Evolutionary conservation across 2,797 vertebrate species (phyloP).

Genomic region (Podarcis siculus): DNA sequence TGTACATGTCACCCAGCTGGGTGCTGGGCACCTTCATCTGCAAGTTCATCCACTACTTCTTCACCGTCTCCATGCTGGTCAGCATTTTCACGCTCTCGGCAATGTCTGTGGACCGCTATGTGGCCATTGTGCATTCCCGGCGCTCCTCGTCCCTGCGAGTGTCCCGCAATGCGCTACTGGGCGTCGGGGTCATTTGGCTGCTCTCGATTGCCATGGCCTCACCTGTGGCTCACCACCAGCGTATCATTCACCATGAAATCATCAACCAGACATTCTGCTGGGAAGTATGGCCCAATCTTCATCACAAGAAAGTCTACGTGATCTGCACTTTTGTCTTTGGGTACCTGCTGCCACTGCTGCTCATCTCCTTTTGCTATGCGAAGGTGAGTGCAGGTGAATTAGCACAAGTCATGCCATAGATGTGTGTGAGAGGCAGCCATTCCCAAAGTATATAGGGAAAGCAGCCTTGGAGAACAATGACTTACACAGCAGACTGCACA

Average conservation of each 20-base stretch:
- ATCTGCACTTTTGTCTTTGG: slow-evolving; percentile 95
- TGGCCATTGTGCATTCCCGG: slow-evolving; percentile 95
- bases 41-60: slow-evolving; percentile 97
- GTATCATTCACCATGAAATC: slow-evolving; percentile 79
- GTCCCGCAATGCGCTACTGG: slow-evolving; percentile 86
- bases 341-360: slow-evolving; percentile 91
- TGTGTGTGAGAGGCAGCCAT: neutral
- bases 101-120: slow-evolving; percentile 98
- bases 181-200: slow-evolving; percentile 91
- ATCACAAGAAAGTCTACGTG: slow-evolving; percentile 90
- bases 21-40: slow-evolving; percentile 94
- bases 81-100: slow-evolving; percentile 97
- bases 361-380: slow-evolving; percentile 97
- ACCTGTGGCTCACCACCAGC: slow-evolving; percentile 91
- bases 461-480: neutral
- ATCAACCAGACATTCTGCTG: slow-evolving; percentile 94
- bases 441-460: neutral
- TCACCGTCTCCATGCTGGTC: slow-evolving; percentile 97
- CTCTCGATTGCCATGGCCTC: slow-evolving; percentile 92
- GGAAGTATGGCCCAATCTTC: slow-evolving; percentile 90
- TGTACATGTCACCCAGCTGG: slow-evolving; percentile 93
- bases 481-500: neutral
- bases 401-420: neutral
- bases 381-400: slow-evolving; percentile 82
- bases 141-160: slow-evolving; percentile 90